phyloP scores from a whole-genome alignment of 1,140 invertebrate species.

The Aethina tumida region DNA sequence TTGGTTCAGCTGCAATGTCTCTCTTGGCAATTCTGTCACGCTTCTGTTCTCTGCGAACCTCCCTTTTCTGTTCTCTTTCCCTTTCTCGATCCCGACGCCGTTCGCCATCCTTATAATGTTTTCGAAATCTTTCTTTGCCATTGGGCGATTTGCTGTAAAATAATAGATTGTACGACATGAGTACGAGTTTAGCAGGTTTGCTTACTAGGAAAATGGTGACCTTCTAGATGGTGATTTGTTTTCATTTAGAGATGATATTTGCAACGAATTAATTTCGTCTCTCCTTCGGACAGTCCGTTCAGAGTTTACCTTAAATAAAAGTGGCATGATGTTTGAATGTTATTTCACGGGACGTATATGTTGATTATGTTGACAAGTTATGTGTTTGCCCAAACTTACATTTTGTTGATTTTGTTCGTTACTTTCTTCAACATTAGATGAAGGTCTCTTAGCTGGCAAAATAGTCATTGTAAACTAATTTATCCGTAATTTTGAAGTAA shows the following conservation, averaged over 20 bases:
- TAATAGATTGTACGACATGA: conserved; percentile 9
- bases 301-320: conserved; percentile 19
- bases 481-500: too few species aligned
- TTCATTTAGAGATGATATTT: conserved; percentile 23
- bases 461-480: conserved; percentile 29
- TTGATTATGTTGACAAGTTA: conserved; percentile 8
- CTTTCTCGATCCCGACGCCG: conserved; percentile 26
- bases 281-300: conserved; percentile 25
- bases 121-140: conserved; percentile 29
- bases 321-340: conserved; percentile 3
- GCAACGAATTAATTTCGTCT: conserved; percentile 27
- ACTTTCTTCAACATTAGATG: conserved; percentile 28
- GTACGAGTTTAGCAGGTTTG: conserved; percentile 4
- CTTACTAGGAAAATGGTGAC: conserved; percentile 29
- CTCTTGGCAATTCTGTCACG: conserved; percentile 26
- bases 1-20: conserved; percentile 20
- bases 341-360: conserved; percentile 6
- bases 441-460: conserved; percentile 30
- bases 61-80: conserved; percentile 26
- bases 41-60: conserved; percentile 26
- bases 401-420: conserved; percentile 26
- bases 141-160: conserved; percentile 26
- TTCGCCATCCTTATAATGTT: conserved; percentile 30
- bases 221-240: conserved; percentile 19
- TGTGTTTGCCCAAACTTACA: conserved; percentile 22